A percentile compares a stretch with the other conserved stretches of the same genome.
Conservation (phyloP, 2,113 vertebrate species). For the Atractosteus spatula region DNA sequence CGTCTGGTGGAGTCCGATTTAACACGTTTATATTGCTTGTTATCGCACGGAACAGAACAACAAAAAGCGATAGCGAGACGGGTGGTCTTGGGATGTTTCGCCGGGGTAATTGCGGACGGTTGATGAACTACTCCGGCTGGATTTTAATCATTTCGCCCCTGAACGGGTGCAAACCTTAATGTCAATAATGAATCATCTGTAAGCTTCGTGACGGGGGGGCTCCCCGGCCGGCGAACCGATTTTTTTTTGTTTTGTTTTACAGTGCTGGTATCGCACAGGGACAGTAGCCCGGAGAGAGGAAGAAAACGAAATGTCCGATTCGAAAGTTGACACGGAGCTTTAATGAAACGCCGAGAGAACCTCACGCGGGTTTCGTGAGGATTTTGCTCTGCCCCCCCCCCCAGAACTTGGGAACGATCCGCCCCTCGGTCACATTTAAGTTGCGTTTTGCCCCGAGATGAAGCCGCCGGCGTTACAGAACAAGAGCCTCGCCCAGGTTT, state of each 20-base stretch:
- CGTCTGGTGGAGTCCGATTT: no score
- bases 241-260: background rate
- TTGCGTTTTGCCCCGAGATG: slow-evolving; percentile 16
- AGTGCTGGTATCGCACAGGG: no score
- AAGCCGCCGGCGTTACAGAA: slow-evolving; percentile 54
- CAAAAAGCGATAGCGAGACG: slow-evolving; percentile 33
- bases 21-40: no score
- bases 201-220: slow-evolving; percentile 44
- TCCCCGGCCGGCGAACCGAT: slow-evolving; percentile 17
- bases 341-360: no score
- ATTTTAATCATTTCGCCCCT: slow-evolving; percentile 33
- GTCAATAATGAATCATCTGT: slow-evolving; percentile 26
- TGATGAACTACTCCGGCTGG: slow-evolving; percentile 53
- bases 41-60: no score
- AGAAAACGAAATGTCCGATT: no score
- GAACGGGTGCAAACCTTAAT: slow-evolving; percentile 39
- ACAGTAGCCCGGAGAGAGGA: no score
- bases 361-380: no score
- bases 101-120: slow-evolving; percentile 60
- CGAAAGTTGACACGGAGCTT: no score
- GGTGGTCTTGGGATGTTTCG: slow-evolving; percentile 62
- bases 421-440: background rate
- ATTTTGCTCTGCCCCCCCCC: no score
- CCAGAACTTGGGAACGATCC: no score
- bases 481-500: slow-evolving; percentile 63